Evolutionary conservation across 2,888 invertebrate species (phyloP).

Genomic region (Sinopyrophorus schimmeli): DNA sequence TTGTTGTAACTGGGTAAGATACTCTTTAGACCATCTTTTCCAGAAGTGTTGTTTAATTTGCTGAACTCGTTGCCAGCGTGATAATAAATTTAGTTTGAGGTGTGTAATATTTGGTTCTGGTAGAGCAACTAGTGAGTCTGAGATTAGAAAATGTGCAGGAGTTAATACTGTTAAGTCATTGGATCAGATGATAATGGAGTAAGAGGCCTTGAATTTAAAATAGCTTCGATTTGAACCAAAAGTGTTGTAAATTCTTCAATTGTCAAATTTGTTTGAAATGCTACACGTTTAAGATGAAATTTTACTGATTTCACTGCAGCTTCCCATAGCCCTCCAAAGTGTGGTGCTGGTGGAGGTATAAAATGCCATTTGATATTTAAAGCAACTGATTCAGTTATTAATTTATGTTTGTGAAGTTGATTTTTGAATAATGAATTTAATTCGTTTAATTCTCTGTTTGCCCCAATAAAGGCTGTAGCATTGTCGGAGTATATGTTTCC

Average conservation of each 20-base stretch:
- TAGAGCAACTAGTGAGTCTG: constrained; percentile 8
- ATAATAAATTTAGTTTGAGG: not conserved
- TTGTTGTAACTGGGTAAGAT: constrained; percentile 29
- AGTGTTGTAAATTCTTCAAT: constrained; percentile 17
- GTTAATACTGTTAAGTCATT: constrained; percentile 13
- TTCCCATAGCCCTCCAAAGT: constrained; percentile 44
- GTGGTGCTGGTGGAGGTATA: constrained; percentile 23
- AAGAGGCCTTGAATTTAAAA: constrained; percentile 29
- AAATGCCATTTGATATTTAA: constrained; percentile 38
- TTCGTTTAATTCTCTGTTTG: not conserved
- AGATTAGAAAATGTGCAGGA: constrained; percentile 23
- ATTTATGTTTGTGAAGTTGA: not conserved
- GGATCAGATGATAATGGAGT: constrained; percentile 12
- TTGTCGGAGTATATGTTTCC: constrained; percentile 1
- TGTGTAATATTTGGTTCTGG: constrained; percentile 13
- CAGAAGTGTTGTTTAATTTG: not conserved
- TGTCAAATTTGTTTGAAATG: constrained; percentile 15
- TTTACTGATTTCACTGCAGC: constrained; percentile 40
- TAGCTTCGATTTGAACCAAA: constrained; percentile 21
- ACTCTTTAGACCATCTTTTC: no score
- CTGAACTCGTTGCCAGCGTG: not conserved
- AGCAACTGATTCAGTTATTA: constrained; percentile 2
- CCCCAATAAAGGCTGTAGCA: constrained; percentile 2
- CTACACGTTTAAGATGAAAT: constrained; percentile 17
- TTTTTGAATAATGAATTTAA: not conserved